Percentiles rank a stretch among this genome's conserved stretches.
Evolutionary conservation across 2,113 vertebrate genomes (phyloP).

Genomic region (Toxostoma redivivum): DNA sequence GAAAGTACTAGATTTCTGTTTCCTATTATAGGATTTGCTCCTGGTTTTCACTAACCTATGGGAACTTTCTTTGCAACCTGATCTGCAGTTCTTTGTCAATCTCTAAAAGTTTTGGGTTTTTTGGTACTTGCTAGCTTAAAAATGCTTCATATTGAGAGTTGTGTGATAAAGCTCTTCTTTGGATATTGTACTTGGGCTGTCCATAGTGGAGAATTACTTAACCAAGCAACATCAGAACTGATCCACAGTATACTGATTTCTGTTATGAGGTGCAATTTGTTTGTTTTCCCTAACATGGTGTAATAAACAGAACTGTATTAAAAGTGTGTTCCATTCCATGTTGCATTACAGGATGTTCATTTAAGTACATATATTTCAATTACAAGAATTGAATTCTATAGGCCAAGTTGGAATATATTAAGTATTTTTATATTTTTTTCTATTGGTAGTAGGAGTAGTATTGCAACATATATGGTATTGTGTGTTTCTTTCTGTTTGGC

Average conservation of each 20-base stretch:
- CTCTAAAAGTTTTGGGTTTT: neutral
- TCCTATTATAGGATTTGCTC: accelerated
- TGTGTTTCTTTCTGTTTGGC: neutral
- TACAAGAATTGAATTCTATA: neutral
- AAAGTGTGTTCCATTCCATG: neutral
- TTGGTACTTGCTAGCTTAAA: neutral
- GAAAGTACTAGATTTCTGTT: neutral
- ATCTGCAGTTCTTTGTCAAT: neutral
- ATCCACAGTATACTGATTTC: neutral
- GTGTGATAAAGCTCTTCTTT: neutral
- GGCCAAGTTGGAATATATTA: neutral
- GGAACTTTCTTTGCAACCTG: neutral
- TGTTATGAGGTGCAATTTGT: neutral
- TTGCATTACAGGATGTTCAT: neutral
- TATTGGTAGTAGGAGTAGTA: neutral
- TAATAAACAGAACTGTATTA: neutral
- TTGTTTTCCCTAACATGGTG: neutral
- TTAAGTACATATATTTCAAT: neutral
- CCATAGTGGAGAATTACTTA: neutral
- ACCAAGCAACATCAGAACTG: neutral
- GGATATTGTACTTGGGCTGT: neutral
- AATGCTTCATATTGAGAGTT: neutral
- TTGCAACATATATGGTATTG: neutral
- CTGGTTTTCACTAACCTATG: neutral
- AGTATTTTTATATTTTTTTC: neutral